Conservation (phyloP, 2,888 invertebrate genomes). For the Drosophila falleni region DNA sequence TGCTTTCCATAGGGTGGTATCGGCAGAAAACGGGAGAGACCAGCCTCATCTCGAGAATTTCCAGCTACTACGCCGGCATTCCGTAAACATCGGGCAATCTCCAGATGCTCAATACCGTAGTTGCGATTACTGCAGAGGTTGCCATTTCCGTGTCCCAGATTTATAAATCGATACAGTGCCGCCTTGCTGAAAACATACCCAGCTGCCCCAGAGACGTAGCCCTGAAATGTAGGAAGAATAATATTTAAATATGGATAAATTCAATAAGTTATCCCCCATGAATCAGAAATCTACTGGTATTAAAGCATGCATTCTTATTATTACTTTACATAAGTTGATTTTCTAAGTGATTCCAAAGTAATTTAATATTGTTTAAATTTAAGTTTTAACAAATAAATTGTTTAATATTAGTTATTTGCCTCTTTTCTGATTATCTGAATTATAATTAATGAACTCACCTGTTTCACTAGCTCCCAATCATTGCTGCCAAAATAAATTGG, state of each 20-base stretch:
- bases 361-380: too few relatives aligned
- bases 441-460: conserved; percentile 17
- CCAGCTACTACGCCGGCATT: conserved; percentile 94
- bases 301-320: too few relatives aligned
- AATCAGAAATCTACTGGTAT: too few relatives aligned
- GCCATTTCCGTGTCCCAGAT: conserved; percentile 89
- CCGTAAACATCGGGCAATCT: conserved; percentile 90
- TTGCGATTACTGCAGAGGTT: conserved; percentile 86
- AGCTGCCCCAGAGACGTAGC: conserved; percentile 95
- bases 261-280: too few relatives aligned
- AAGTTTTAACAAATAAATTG: too few relatives aligned
- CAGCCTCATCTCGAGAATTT: conserved; percentile 93
- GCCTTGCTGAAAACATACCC: conserved; percentile 96
- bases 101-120: conserved; percentile 81
- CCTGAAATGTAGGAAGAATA: conserved; percentile 83
- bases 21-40: conserved; percentile 96
- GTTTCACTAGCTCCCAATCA: conserved; percentile 87
- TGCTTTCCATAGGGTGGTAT: conserved; percentile 82
- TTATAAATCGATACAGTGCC: conserved; percentile 91
- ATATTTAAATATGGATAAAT: neutral
- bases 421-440: too few relatives aligned
- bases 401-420: too few relatives aligned
- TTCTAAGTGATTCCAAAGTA: too few relatives aligned
- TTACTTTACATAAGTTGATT: too few relatives aligned
- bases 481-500: conserved; percentile 96